Evolutionary conservation across 2,797 vertebrate species (phyloP).

Genomic region (Acanthiza pusilla): DNA sequence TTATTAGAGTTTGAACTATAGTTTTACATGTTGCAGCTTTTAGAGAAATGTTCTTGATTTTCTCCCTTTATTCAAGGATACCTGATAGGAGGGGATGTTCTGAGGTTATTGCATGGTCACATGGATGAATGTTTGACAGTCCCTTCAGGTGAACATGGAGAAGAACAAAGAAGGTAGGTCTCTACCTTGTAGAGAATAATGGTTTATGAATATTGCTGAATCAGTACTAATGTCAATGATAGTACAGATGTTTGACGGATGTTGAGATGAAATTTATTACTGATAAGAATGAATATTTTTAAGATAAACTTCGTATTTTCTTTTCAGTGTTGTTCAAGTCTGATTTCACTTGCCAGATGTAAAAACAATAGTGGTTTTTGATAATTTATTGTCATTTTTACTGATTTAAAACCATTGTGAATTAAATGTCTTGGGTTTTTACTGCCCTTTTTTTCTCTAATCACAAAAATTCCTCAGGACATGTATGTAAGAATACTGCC

Average conservation of each 20-base stretch:
- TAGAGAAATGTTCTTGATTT: not conserved
- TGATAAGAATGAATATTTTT: not conserved
- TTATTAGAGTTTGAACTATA: not conserved
- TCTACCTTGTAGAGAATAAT: not conserved
- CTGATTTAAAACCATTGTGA: not conserved
- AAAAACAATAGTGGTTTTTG: not conserved
- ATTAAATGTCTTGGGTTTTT: not conserved
- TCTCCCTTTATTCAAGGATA: slow-evolving; percentile 78
- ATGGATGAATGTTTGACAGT: slow-evolving; percentile 97
- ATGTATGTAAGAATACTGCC: not conserved
- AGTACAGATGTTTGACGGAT: not conserved
- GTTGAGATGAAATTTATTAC: not conserved
- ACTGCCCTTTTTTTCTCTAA: not conserved
- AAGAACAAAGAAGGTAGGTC: slow-evolving; percentile 90
- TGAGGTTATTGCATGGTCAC: slow-evolving; percentile 91
- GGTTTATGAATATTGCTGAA: not conserved
- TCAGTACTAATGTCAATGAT: not conserved
- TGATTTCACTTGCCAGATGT: not conserved
- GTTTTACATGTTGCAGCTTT: fast-evolving
- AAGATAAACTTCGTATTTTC: not conserved
- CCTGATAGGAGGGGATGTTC: slow-evolving; percentile 91
- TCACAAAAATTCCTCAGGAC: not conserved
- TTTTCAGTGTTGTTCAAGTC: not conserved
- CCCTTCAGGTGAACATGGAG: slow-evolving; percentile 89
- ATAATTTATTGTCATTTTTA: not conserved